Base-by-base conservation (phyloP, 2,113 vertebrate species). In the Oxyruncus cristatus region DNA sequence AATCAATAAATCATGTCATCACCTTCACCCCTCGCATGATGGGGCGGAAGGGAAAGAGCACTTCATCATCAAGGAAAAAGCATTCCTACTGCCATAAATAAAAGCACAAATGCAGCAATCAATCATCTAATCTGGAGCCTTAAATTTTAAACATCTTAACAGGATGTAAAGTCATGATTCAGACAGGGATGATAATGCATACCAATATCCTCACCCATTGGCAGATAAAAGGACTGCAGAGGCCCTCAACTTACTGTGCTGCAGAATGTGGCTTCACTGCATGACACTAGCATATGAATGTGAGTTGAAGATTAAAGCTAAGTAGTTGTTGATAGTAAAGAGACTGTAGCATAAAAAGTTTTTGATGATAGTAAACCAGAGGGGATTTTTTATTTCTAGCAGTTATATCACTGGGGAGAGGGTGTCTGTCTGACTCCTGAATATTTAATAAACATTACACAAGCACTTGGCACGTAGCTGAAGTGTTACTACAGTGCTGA, bases 1-100 rank as follows among this genome's bases (percentile, higher is more conserved):
- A 97, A 98, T 98, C 98, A 98, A 98, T 98, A 98, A 98, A 98
- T 98, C 97, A 96, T 96, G 97, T 95, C 98, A 93, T 93, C 97
- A 96, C 98, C 97, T 97, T 98, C 97, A 97, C 97, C 98, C 84
- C 88, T 97, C 66, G 8, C 73, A 27, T 90, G 87, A 84, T 28
- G 89, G 81, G 59, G 73, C 70, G 82, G 92, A 61, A 33, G 30
- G 85, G 91, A 95, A 96, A 96, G 93, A 92, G 85, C 95, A 92
- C 97, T 97, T 97, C 89, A 95, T 98, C 97, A 96, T 97, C 96
- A 94, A 94, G 91, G 95, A 95, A 81, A 97, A 97, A 97, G 97
- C 97, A 89, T 97, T 91, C 92, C 88, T 91, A 24, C 94, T 94
- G 96, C 97, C 94, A 94, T 88, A 96, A 97, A 97, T 97, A 96